Evolutionary conservation across 2,113 vertebrate species (phyloP), one percentile per base, ranked within the genome.

Genomic region (Amphiprion ocellaris): DNA sequence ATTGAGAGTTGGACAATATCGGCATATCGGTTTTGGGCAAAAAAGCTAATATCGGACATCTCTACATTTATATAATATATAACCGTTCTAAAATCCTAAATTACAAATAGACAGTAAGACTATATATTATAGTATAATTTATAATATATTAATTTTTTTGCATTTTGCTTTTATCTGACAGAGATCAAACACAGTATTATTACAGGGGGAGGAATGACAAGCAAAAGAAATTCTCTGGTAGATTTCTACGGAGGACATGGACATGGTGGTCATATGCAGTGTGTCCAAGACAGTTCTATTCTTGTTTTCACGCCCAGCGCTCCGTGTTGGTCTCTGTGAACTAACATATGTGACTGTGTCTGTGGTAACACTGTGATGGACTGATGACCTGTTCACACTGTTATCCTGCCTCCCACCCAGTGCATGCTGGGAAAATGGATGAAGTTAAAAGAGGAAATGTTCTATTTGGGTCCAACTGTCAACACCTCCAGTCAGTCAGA

Each of bases 321-420:
- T 54, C 23, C 39, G 28, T 5, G 10, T 33, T 10, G n/a, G 41
- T 70, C 60, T 78, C 59, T 64, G 50, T 39, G 41, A 74, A 49
- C 11, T 73, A 52, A 58, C 41, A 61, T 65, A 10, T 24, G 47
- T 46, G 26, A 69, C 41, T 16, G 47, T 54, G 19, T 74, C 55
- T 64, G 47, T 58, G 50, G 39, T 70, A 65, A 9, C 60, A n/a
- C 70, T 37, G 55, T 58, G 59, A 80, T 80, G 72, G 68, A 69
- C 61, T 71, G 55, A 10, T 79, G 79, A 75, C 78, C 37, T 74
- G 65, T 68, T 78, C 56, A 28, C 68, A 72, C 80, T 30, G 56
- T 49, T 50, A 56, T 60, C 12, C 28, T 87, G 82, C 30, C 23
- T 41, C 67, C 0, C 39, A 24, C 47, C 24, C 24, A 49, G 41